phyloP scores from a whole-genome alignment of 2,113 vertebrate species.

The Mastomys natalensis region DNA sequence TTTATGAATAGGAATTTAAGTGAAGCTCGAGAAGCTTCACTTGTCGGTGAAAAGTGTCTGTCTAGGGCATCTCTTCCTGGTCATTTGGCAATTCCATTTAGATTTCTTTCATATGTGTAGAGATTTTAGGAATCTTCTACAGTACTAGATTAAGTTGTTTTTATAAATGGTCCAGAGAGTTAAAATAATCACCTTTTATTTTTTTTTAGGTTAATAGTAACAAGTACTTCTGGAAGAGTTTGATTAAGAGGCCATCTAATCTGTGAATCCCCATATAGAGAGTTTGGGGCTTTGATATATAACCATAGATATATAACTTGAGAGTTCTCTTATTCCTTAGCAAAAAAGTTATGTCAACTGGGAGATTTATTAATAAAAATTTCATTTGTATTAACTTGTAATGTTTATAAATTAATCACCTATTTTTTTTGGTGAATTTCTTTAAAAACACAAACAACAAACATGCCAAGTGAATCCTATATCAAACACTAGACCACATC shows the following conservation, averaged over 20 bases:
- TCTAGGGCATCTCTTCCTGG: neutral
- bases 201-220: neutral
- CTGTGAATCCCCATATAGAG: neutral
- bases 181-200: neutral
- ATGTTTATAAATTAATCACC: neutral
- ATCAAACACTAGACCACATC: neutral
- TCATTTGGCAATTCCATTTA: neutral
- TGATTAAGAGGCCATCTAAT: neutral
- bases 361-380: slow-evolving; percentile 16
- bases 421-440: neutral
- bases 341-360: neutral
- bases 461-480: neutral
- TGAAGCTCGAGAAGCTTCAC: neutral
- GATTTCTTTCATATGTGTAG: neutral
- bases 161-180: neutral
- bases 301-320: neutral
- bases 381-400: slow-evolving; percentile 24
- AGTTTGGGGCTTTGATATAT: neutral
- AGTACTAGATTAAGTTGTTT: neutral
- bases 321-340: neutral
- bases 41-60: neutral
- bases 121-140: neutral
- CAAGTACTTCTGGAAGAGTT: neutral
- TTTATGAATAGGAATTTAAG: neutral
- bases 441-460: neutral